Evolutionary conservation across 64 coral and sea anemone species (phyloP).

Genomic region (Anthopleura sola): DNA sequence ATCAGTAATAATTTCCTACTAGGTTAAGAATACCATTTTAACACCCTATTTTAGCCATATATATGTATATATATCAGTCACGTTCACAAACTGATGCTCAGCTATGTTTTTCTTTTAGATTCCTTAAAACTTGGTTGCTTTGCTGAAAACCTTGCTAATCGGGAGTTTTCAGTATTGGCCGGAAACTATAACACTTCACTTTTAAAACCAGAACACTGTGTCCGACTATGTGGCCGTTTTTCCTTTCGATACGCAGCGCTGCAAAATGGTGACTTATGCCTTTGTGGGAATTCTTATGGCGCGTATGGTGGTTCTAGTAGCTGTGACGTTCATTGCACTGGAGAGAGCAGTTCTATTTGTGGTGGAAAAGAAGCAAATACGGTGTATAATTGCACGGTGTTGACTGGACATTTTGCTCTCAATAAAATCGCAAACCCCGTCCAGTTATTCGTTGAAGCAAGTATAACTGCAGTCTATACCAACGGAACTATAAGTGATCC

Average conservation of each 20-base stretch:
- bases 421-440: slow-evolving; percentile 5
- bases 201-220: slow-evolving; percentile 50
- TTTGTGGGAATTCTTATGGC: slow-evolving; percentile 52
- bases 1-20: no score
- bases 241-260: slow-evolving; percentile 56
- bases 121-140: slow-evolving; percentile 73
- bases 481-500: slow-evolving; percentile 35
- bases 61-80: no score
- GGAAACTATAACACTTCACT: slow-evolving; percentile 39
- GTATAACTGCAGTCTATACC: slow-evolving; percentile 22
- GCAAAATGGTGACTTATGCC: slow-evolving; percentile 72
- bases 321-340: slow-evolving; percentile 57
- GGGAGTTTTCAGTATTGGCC: slow-evolving; percentile 67
- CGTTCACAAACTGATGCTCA: not conserved
- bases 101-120: slow-evolving; percentile 35
- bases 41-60: no score
- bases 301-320: slow-evolving; percentile 27
- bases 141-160: slow-evolving; percentile 22
- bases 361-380: slow-evolving; percentile 60
- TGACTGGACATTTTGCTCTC: slow-evolving; percentile 22
- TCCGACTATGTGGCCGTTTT: slow-evolving; percentile 37
- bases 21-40: no score
- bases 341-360: slow-evolving; percentile 32
- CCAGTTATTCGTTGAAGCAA: slow-evolving; percentile 20
- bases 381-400: slow-evolving; percentile 69